phyloP scores from a whole-genome alignment of 2,888 invertebrate species.

The Lagria hirta region DNA sequence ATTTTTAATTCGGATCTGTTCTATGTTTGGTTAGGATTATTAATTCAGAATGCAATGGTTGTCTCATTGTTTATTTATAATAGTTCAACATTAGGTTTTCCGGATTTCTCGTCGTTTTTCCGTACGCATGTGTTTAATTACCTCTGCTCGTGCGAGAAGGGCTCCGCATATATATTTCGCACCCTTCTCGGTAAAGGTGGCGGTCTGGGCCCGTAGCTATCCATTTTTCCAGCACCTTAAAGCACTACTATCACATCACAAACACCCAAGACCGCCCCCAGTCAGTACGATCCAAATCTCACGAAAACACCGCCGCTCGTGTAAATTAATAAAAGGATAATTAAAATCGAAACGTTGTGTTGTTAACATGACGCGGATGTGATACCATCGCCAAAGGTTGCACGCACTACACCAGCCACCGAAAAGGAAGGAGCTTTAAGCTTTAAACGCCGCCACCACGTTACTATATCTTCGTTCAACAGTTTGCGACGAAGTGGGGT shows the following conservation, averaged over 20 bases:
- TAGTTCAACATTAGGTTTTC: too few relatives aligned
- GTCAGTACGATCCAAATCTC: slow-evolving; percentile 35
- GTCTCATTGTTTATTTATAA: too few relatives aligned
- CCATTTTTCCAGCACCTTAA: slow-evolving; percentile 52
- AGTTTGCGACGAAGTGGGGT: slow-evolving; percentile 54
- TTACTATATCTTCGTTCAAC: slow-evolving; percentile 35
- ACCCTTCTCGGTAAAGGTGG: slow-evolving; percentile 65
- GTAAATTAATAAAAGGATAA: slow-evolving; percentile 45
- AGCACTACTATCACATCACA: slow-evolving; percentile 30
- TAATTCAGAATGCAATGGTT: too few relatives aligned
- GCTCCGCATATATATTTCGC: slow-evolving; percentile 67
- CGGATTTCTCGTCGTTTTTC: too few relatives aligned
- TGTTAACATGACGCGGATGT: slow-evolving; percentile 46
- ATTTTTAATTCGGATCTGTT: too few relatives aligned
- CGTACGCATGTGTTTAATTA: too few relatives aligned
- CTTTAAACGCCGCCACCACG: slow-evolving; percentile 34
- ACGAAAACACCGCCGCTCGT: slow-evolving; percentile 28
- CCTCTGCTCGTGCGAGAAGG: slow-evolving; percentile 61
- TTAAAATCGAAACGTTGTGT: slow-evolving; percentile 46
- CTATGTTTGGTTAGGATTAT: too few relatives aligned
- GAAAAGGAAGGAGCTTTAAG: slow-evolving; percentile 5
- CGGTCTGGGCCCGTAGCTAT: slow-evolving; percentile 66
- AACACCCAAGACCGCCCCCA: slow-evolving; percentile 11
- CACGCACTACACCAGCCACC: slow-evolving; percentile 24
- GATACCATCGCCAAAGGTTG: slow-evolving; percentile 38